phyloP scores from a whole-genome alignment of 2,888 invertebrate genomes.

The Stenchaetothrips biformis region DNA sequence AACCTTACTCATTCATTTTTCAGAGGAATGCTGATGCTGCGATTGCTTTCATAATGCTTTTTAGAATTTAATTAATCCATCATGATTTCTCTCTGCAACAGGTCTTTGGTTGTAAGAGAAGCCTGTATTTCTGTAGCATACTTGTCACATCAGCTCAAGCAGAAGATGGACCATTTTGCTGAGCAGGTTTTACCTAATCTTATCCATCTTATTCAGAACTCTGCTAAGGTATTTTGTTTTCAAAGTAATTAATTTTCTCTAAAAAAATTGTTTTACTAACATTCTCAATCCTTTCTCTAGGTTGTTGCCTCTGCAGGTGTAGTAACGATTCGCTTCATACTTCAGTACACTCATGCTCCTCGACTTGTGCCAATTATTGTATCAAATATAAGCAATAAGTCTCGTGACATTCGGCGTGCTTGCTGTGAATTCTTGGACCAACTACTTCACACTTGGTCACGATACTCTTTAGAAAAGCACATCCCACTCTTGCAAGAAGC shows the following conservation, averaged over 20 bases:
- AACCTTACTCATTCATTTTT: background rate
- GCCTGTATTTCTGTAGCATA: constrained; percentile 92
- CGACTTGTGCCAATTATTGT: constrained; percentile 75
- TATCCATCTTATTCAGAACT: constrained; percentile 88
- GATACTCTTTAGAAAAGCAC: constrained; percentile 75
- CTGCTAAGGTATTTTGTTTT: constrained; percentile 70
- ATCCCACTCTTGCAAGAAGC: constrained; percentile 72
- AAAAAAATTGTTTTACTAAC: background rate
- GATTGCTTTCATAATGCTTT: background rate
- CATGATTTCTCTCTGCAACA: constrained; percentile 26
- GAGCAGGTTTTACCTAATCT: constrained; percentile 76
- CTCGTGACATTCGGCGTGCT: constrained; percentile 79
- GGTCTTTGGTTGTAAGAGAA: constrained; percentile 90
- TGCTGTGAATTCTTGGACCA: constrained; percentile 78
- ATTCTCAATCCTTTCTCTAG: constrained; percentile 47
- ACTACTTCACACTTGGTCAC: constrained; percentile 83
- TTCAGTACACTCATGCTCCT: constrained; percentile 74
- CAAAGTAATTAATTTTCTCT: constrained; percentile 26
- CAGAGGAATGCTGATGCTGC: background rate
- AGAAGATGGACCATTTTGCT: constrained; percentile 79
- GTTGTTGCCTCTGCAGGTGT: constrained; percentile 85
- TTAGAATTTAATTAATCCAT: background rate
- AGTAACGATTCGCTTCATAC: constrained; percentile 81
- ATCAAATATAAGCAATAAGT: constrained; percentile 74
- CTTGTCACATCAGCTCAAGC: constrained; percentile 77